Evolutionary conservation across 2,888 invertebrate species (phyloP).

Genomic region (Lagria hirta): DNA sequence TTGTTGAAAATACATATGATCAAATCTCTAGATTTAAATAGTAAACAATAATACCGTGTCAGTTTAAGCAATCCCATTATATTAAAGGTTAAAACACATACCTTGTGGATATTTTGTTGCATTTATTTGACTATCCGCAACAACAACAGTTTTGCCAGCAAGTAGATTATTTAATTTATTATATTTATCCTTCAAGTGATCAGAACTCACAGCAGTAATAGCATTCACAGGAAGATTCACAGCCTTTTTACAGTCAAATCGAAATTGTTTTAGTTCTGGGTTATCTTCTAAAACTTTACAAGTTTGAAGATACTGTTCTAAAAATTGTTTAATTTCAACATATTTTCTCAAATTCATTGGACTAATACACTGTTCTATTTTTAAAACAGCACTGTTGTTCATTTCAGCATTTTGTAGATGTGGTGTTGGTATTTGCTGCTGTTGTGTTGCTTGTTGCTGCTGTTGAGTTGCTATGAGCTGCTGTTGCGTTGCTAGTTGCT

Average conservation of each 20-base stretch:
- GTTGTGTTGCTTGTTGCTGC: no score
- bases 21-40: not conserved
- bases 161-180: conserved; percentile 72
- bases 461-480: no score
- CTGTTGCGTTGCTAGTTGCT: conserved; percentile 34
- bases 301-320: conserved; percentile 61
- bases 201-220: conserved; percentile 73
- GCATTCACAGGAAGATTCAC: conserved; percentile 87
- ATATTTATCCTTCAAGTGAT: conserved; percentile 73
- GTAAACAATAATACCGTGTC: not conserved
- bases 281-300: conserved; percentile 65
- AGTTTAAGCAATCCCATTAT: not conserved
- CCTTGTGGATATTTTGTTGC: conserved; percentile 73
- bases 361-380: conserved; percentile 56
- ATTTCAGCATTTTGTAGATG: no score
- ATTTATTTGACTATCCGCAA: conserved; percentile 62
- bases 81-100: not conserved
- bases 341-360: conserved; percentile 59
- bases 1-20: not conserved
- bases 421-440: no score
- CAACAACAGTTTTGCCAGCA: conserved; percentile 67
- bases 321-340: conserved; percentile 59
- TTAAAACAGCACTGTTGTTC: no score
- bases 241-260: conserved; percentile 82
- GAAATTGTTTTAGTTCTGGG: conserved; percentile 69